These are phyloP conservation scores for Metellina segmentata DNA, from an alignment of 2,888 invertebrate species.

Conservation along the genomic window DNA sequence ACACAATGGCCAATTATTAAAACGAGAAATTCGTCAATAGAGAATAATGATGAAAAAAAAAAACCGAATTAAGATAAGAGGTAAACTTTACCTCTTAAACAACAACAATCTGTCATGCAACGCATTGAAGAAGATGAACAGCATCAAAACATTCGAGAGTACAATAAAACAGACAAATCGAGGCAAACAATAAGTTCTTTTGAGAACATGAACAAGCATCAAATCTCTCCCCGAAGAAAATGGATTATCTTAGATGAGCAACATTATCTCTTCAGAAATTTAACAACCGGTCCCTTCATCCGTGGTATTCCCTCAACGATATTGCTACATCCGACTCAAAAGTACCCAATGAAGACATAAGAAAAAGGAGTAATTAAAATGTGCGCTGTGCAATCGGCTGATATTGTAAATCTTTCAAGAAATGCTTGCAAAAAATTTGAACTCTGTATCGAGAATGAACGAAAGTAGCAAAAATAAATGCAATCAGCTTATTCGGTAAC, in stretches of 20 bases:
- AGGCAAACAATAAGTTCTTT: neutral
- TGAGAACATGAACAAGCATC: neutral
- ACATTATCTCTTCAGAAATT: neutral
- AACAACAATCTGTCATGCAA: too few species aligned
- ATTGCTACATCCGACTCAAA: neutral
- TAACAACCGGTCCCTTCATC: slow-evolving; percentile 21
- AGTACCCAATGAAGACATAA: slow-evolving; percentile 46
- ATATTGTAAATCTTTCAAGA: slow-evolving; percentile 20
- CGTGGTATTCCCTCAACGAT: neutral
- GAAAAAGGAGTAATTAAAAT: slow-evolving; percentile 65
- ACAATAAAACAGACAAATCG: neutral
- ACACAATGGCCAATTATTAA: too few species aligned
- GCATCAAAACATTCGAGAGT: too few species aligned
- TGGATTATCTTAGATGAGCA: neutral
- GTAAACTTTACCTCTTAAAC: too few species aligned
- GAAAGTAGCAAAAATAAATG: slow-evolving; percentile 25
- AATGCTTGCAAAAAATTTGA: slow-evolving; percentile 27
- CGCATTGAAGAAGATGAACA: too few species aligned
- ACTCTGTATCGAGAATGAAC: slow-evolving; percentile 18
- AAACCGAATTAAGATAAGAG: too few species aligned
- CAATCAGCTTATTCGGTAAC: slow-evolving; percentile 42
- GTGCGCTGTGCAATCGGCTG: slow-evolving; percentile 30
- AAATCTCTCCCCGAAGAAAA: neutral
- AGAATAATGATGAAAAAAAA: too few species aligned
- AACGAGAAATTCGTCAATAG: too few species aligned